Evolutionary conservation across 2,888 invertebrate species (phyloP), one percentile per base, ranked within the genome.

Genomic region (Lasioglossum calceatum): DNA sequence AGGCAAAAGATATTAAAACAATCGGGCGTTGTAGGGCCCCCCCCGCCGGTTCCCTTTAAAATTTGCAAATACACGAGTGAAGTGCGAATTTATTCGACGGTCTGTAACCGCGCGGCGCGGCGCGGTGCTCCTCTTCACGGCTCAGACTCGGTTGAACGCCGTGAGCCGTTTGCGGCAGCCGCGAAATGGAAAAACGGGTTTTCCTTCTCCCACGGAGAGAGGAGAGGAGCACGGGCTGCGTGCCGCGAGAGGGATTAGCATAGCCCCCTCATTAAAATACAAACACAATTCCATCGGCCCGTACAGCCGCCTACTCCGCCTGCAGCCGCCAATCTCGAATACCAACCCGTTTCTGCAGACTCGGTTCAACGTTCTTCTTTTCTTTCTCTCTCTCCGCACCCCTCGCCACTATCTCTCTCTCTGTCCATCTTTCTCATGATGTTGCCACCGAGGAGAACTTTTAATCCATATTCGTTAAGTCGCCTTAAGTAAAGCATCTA

Each of bases 401-500:
- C 72, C 73, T 44, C 77, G n/a, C 16, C 54, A 54, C 71, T n/a
- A 8, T 50, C 75, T 16, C 71, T 16, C 32, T 32, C 23, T 36
- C 4, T 70, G 23, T 23, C 54, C 36, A n/a, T 54, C 67, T 54
- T 72, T 64, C n/a, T 39, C 47, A 44, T 47, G 72, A 71, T 83
- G 87, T 89, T 88, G 92, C 91, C 70, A 92, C 88, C 87, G 27
- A 92, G 32, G 92, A 92, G 92, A 95, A 95, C 93, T 95, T 95
- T 95, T 94, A 95, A 95, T 95, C 94, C 94, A 94, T 94, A 93
- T 94, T 95, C 94, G 95, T 95, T 94, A 94, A 95, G 93, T 93
- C 94, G 92, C 91, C 92, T 92, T 93, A 93, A 93, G 93, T 93
- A 94, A 93, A 39, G 91, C 92, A 92, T 92, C 93, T 92, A 91